A percentile compares a stretch with the other conserved stretches of the same genome.
Conservation (phyloP, 2,797 vertebrate species). For the Intellagama lesueurii region DNA sequence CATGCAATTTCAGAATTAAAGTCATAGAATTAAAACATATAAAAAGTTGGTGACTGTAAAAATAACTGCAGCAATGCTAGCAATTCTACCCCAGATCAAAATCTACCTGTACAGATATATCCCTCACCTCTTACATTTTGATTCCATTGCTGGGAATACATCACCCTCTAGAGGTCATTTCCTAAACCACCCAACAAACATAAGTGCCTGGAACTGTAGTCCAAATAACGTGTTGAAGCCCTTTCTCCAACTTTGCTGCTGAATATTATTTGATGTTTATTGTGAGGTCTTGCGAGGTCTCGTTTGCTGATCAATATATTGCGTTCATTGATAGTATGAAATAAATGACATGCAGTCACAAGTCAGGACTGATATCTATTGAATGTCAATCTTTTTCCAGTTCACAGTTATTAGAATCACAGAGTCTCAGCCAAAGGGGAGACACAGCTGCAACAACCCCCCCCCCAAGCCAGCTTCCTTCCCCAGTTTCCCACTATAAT, state of each 20-base stretch:
- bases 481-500: not conserved
- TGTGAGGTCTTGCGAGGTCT: not conserved
- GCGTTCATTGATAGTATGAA: not conserved
- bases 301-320: not conserved
- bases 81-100: not conserved
- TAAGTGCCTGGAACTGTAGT: no score
- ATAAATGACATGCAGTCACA: not conserved
- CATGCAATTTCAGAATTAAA: no score
- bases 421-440: no score
- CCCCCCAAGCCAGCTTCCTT: not conserved
- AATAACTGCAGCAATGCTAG: not conserved
- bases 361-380: not conserved
- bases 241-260: not conserved
- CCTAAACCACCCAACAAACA: not conserved
- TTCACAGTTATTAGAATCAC: not conserved
- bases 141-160: constrained; percentile 9
- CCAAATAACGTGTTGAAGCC: not conserved
- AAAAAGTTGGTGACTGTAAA: not conserved
- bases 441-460: not conserved
- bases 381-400: not conserved
- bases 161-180: constrained; percentile 12
- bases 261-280: not conserved
- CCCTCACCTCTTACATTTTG: no score
- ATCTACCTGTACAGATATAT: not conserved
- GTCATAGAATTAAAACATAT: not conserved